Conservation (phyloP, 2,113 vertebrate genomes). For the Anolis carolinensis region DNA sequence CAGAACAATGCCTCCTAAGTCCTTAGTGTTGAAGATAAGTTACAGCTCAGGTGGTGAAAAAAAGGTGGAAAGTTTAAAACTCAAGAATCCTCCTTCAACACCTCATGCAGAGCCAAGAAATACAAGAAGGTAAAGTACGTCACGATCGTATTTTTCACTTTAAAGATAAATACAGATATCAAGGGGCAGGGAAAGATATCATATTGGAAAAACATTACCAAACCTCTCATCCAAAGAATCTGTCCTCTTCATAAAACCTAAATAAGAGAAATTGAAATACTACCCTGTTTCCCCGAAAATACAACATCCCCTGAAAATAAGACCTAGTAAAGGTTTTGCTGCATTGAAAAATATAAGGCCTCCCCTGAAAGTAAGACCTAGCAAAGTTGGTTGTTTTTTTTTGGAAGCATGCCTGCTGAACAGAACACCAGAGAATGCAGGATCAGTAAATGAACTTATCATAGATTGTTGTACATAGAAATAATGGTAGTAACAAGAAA, state of each 20-base stretch:
- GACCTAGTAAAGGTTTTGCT: too few relatives aligned
- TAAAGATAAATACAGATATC: not conserved
- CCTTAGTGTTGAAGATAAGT: not conserved
- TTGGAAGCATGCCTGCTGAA: too few relatives aligned
- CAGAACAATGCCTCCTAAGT: too few relatives aligned
- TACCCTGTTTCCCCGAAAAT: not conserved
- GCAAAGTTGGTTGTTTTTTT: too few relatives aligned
- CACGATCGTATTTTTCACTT: not conserved
- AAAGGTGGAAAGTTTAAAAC: not conserved
- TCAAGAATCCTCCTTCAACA: not conserved
- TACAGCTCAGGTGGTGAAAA: not conserved
- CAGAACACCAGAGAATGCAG: too few relatives aligned
- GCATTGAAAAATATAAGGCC: too few relatives aligned
- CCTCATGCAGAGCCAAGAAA: not conserved
- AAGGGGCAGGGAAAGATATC: not conserved
- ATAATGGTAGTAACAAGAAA: too few relatives aligned
- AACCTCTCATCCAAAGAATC: not conserved
- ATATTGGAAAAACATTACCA: not conserved
- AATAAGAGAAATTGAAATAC: not conserved
- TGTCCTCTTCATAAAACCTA: not conserved
- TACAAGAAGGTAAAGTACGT: not conserved
- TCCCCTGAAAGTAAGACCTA: too few relatives aligned
- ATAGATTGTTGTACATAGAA: too few relatives aligned
- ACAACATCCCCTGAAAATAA: too few relatives aligned
- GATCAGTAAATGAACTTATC: too few relatives aligned